These are phyloP conservation scores for Chaetogeoica ovagalla DNA, from an alignment of 2,888 invertebrate genomes.

Conservation along the genomic window DNA sequence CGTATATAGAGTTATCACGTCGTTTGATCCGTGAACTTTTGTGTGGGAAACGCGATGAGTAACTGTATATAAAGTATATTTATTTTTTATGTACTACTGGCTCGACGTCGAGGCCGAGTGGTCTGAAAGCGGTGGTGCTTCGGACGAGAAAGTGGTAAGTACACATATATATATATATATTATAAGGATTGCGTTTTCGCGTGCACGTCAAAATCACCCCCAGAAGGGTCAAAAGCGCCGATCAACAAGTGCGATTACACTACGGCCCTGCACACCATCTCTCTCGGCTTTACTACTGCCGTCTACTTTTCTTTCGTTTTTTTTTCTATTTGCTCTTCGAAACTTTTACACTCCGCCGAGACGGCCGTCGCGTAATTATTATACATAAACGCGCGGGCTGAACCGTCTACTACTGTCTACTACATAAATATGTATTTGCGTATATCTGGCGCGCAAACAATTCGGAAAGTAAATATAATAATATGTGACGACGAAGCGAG, in stretches of 20 bases:
- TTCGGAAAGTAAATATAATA: too few species aligned
- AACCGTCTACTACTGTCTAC: too few species aligned
- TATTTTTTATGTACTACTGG: neutral
- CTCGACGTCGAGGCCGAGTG: too few species aligned
- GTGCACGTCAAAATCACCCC: neutral
- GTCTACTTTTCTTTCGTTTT: neutral
- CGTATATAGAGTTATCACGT: neutral
- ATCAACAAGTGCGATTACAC: conserved; percentile 26
- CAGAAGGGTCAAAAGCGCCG: neutral
- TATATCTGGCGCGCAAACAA: too few species aligned
- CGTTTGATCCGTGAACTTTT: neutral
- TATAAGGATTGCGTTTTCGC: neutral
- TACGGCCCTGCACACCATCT: neutral
- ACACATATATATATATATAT: too few species aligned
- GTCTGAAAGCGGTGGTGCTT: too few species aligned
- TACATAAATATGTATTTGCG: too few species aligned
- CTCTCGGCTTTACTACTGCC: neutral
- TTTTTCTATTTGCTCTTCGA: neutral
- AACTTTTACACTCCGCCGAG: neutral
- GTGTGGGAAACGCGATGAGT: neutral
- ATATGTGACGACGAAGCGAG: too few species aligned
- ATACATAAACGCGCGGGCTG: neutral
- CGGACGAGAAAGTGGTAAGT: too few species aligned
- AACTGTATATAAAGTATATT: too few species aligned
- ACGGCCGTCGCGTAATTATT: neutral